phyloP scores from a whole-genome alignment of 2,888 invertebrate genomes.

The Mesorhabditis belari region DNA sequence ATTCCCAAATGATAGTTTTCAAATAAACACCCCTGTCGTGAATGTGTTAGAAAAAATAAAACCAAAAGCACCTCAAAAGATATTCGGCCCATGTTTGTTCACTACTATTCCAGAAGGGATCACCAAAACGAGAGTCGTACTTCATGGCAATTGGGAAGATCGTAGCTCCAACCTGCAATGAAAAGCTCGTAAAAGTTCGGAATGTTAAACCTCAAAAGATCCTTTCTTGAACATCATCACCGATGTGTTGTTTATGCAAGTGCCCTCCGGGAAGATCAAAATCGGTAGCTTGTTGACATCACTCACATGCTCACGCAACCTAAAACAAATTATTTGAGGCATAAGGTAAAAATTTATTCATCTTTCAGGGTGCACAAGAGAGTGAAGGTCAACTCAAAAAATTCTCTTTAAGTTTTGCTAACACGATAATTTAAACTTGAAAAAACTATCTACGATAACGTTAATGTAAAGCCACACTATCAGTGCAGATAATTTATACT shows the following conservation, averaged over 20 bases:
- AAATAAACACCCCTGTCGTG: too few species aligned
- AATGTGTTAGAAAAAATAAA: background rate
- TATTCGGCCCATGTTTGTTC: conserved; percentile 66
- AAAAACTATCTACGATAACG: too few species aligned
- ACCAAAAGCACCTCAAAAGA: conserved; percentile 17
- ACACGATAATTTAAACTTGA: too few species aligned
- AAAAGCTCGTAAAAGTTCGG: background rate
- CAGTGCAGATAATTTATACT: too few species aligned
- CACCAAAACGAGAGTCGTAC: conserved; percentile 86
- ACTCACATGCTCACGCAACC: conserved; percentile 82
- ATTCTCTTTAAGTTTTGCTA: too few species aligned
- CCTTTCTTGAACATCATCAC: conserved; percentile 99
- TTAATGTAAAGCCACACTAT: too few species aligned
- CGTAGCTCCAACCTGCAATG: conserved; percentile 66
- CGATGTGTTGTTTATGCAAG: conserved; percentile 98
- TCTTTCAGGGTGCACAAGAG: background rate
- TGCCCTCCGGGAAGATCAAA: conserved; percentile 96
- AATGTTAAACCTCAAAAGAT: conserved; percentile 73
- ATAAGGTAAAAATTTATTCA: background rate
- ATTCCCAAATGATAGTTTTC: too few species aligned
- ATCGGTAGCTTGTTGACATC: conserved; percentile 89
- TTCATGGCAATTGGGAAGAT: conserved; percentile 98
- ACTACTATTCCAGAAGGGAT: conserved; percentile 98
- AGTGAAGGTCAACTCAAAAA: background rate
- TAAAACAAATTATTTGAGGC: conserved; percentile 2